Percentiles rank a stretch among this genome's conserved stretches.
phyloP scores from a whole-genome alignment of 92 coral and sea anemone species.

The Porites cylindrica region DNA sequence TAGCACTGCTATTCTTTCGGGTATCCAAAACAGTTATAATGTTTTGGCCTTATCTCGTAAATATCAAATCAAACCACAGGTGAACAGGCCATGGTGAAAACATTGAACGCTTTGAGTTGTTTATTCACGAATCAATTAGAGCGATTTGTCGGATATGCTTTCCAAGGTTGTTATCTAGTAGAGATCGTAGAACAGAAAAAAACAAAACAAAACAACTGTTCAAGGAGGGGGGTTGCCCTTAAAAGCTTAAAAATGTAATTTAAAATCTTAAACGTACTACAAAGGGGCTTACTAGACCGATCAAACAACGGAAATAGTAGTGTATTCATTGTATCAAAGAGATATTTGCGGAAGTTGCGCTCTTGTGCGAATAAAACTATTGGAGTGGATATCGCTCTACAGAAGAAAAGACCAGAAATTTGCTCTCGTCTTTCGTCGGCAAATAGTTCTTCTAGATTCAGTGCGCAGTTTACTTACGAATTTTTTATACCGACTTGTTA shows the following conservation, averaged over 20 bases:
- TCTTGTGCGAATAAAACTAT: conserved; percentile 49
- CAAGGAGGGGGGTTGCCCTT: not conserved
- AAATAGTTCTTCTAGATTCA: conserved; percentile 19
- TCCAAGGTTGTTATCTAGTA: not conserved
- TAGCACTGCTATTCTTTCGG: conserved; percentile 8
- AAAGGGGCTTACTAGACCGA: conserved; percentile 17
- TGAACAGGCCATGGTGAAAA: not conserved
- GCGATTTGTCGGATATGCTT: not conserved
- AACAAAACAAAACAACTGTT: not conserved
- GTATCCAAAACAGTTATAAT: conserved; percentile 27
- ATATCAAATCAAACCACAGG: conserved; percentile 23
- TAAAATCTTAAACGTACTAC: conserved; percentile 7
- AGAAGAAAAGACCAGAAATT: conserved; percentile 33
- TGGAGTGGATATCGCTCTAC: conserved; percentile 53
- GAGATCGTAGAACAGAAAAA: not conserved
- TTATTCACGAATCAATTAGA: not conserved
- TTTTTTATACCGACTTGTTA: conserved; percentile 2
- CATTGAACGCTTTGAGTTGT: not conserved
- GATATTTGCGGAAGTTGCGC: conserved; percentile 54
- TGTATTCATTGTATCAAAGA: conserved; percentile 52
- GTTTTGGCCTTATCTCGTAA: conserved; percentile 14
- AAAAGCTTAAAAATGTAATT: not conserved
- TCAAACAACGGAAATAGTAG: conserved; percentile 52
- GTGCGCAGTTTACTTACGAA: not conserved
- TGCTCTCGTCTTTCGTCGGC: conserved; percentile 39